Conservation (phyloP, 1,140 invertebrate genomes). For the Drosophila aff. region DNA sequence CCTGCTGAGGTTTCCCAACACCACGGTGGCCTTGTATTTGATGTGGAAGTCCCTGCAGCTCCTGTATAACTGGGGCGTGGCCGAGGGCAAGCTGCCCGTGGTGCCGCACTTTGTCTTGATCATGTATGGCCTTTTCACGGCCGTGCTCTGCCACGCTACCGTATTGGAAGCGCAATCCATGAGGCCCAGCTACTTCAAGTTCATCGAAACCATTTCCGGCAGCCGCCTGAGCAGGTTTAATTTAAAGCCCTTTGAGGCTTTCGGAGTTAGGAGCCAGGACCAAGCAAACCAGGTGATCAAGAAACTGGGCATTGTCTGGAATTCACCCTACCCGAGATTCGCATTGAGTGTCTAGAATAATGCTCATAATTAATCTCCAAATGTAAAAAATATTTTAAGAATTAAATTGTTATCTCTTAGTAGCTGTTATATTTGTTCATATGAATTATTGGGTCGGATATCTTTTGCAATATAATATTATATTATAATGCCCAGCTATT, state of each 20-base stretch:
- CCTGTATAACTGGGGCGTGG: slow-evolving; percentile 87
- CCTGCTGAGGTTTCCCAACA: slow-evolving; percentile 88
- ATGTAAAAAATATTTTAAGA: neutral
- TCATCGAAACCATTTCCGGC: slow-evolving; percentile 89
- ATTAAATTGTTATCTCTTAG: too few relatives aligned
- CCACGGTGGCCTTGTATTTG: slow-evolving; percentile 89
- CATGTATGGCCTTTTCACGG: slow-evolving; percentile 91
- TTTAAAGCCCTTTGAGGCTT: slow-evolving; percentile 86
- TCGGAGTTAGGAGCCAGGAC: slow-evolving; percentile 86
- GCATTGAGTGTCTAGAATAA: slow-evolving; percentile 28
- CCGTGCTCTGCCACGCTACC: slow-evolving; percentile 92
- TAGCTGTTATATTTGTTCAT: too few relatives aligned
- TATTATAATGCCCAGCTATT: too few relatives aligned
- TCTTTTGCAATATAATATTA: too few relatives aligned
- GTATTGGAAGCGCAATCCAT: slow-evolving; percentile 92
- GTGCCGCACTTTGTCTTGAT: slow-evolving; percentile 88
- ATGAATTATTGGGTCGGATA: too few relatives aligned
- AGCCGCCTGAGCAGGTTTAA: slow-evolving; percentile 57
- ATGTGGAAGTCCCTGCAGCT: slow-evolving; percentile 90
- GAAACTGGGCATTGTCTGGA: slow-evolving; percentile 58
- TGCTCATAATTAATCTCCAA: neutral
- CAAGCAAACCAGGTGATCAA: slow-evolving; percentile 84
- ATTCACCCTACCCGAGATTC: slow-evolving; percentile 34
- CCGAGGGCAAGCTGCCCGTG: slow-evolving; percentile 86
- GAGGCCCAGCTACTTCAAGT: slow-evolving; percentile 92